phyloP scores from a whole-genome alignment of 2,888 invertebrate genomes.

The Drosophila quinaria region DNA sequence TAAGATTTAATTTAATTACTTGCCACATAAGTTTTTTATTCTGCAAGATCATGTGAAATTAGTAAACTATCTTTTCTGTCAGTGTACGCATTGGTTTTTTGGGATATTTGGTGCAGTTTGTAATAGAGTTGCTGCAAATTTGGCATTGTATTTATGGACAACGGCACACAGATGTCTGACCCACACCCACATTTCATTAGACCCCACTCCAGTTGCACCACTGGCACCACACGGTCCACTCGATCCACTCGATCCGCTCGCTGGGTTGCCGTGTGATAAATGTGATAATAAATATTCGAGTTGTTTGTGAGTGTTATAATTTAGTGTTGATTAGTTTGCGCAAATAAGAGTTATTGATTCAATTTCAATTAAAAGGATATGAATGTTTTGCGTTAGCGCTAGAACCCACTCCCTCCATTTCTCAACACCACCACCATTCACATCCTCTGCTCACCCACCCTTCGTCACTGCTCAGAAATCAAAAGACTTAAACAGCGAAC shows the following conservation, averaged over 20 bases:
- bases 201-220: constrained; percentile 12
- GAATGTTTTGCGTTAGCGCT: constrained; percentile 70
- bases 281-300: constrained; percentile 77
- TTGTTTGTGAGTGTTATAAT: constrained; percentile 79
- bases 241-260: constrained; percentile 23
- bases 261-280: constrained; percentile 65
- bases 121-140: constrained; percentile 80
- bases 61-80: background rate
- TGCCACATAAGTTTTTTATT: background rate
- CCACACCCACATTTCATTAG: constrained; percentile 82
- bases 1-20: no score
- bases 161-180: constrained; percentile 58
- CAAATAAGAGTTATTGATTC: constrained; percentile 80
- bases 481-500: constrained; percentile 49
- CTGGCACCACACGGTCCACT: constrained; percentile 11
- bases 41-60: background rate
- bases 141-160: constrained; percentile 63
- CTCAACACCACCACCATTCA: constrained; percentile 16
- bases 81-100: constrained; percentile 29
- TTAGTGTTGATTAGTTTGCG: constrained; percentile 81
- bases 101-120: constrained; percentile 49
- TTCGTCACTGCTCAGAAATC: constrained; percentile 7
- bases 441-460: constrained; percentile 6
- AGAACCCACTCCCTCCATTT: background rate
- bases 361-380: constrained; percentile 82